Evolutionary conservation across 2,888 invertebrate species (phyloP).

Genomic region (Crepidodera aurea): DNA sequence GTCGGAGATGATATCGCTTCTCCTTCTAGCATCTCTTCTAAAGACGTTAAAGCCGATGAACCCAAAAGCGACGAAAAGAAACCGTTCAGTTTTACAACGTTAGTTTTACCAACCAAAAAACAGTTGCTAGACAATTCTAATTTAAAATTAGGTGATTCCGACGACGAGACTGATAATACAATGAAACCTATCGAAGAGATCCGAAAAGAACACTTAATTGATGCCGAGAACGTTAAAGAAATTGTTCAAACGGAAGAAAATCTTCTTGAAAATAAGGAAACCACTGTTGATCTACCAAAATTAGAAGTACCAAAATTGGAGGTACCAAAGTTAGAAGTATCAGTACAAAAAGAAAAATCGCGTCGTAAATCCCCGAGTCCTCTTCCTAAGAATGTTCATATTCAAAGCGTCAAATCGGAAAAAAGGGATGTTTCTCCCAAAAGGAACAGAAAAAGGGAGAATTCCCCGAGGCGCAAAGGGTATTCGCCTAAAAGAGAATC

Average conservation of each 20-base stretch:
- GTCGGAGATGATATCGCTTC: neutral
- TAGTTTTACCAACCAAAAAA: slow-evolving; percentile 50
- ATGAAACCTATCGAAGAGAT: slow-evolving; percentile 43
- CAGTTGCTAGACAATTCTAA: slow-evolving; percentile 47
- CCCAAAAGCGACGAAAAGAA: too few relatives aligned
- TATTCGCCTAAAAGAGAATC: slow-evolving; percentile 31
- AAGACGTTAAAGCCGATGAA: too few relatives aligned
- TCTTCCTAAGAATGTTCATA: slow-evolving; percentile 4
- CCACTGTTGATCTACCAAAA: too few relatives aligned
- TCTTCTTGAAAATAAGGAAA: too few relatives aligned
- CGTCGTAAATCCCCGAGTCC: neutral
- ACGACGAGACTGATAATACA: slow-evolving; percentile 46
- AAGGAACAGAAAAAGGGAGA: slow-evolving; percentile 26
- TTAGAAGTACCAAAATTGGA: too few relatives aligned
- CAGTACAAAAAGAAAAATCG: neutral
- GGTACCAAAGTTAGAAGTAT: neutral
- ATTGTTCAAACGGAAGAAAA: neutral
- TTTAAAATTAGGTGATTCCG: slow-evolving; percentile 51
- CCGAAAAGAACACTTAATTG: slow-evolving; percentile 5
- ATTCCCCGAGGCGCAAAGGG: slow-evolving; percentile 23
- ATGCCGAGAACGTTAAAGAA: neutral
- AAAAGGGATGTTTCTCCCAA: slow-evolving; percentile 32
- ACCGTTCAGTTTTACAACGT: slow-evolving; percentile 49
- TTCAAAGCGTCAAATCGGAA: slow-evolving; percentile 8
- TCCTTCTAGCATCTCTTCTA: too few relatives aligned